Conservation (phyloP, 2,797 vertebrate species). For the Hozukius guyotensis region DNA sequence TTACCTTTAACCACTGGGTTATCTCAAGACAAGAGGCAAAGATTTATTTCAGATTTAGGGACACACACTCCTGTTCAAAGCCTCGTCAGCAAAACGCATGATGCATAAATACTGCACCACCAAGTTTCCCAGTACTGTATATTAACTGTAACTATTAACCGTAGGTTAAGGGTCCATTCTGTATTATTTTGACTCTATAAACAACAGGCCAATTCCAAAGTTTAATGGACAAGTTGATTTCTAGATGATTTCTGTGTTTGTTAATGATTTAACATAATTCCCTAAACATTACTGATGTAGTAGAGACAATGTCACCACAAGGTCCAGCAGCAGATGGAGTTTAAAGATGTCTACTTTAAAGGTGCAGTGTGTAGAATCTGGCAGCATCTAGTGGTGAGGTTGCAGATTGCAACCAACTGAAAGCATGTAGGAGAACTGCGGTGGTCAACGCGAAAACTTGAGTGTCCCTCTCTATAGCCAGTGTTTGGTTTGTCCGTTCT, state of each 20-base stretch:
- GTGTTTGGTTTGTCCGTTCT: too few relatives aligned
- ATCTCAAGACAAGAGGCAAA: not conserved
- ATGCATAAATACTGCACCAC: not conserved
- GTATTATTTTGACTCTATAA: not conserved
- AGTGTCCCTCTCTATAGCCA: too few relatives aligned
- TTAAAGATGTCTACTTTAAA: not conserved
- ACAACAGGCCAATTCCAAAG: not conserved
- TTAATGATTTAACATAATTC: not conserved
- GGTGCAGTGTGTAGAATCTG: too few relatives aligned
- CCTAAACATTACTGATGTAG: not conserved
- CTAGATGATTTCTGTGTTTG: not conserved
- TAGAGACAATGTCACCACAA: not conserved
- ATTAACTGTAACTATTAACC: too few relatives aligned
- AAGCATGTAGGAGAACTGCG: too few relatives aligned
- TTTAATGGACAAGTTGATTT: not conserved
- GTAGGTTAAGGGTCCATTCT: not conserved
- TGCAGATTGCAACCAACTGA: too few relatives aligned
- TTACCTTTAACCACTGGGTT: not conserved
- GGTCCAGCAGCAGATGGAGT: not conserved
- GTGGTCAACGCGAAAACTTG: too few relatives aligned
- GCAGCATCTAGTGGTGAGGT: too few relatives aligned
- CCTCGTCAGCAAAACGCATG: not conserved
- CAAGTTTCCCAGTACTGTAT: not conserved
- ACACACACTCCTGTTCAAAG: not conserved
- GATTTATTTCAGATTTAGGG: not conserved